These are phyloP conservation scores for Morinoia aosen DNA, from an alignment of 2,888 invertebrate species.

Conservation along the genomic window DNA sequence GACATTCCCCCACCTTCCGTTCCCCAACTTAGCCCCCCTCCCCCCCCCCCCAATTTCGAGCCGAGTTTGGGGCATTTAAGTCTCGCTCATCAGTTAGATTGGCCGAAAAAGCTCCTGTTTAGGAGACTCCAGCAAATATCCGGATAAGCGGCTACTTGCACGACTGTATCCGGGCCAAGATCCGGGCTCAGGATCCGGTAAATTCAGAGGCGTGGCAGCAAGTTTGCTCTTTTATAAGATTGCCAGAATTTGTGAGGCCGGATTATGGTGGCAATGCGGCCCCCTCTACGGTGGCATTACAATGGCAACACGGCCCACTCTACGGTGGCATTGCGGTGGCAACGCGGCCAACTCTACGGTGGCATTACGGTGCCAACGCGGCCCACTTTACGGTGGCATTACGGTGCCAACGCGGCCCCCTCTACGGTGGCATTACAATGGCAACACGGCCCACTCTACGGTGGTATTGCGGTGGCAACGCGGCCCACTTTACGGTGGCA, in stretches of 20 bases:
- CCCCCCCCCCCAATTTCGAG: background rate
- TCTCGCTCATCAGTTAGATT: background rate
- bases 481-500: too few relatives aligned
- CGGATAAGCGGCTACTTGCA: constrained; percentile 6
- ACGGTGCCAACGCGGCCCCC: too few relatives aligned
- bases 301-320: background rate
- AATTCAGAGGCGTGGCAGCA: constrained; percentile 41
- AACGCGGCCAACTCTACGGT: background rate
- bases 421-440: too few relatives aligned
- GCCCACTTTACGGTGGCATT: too few relatives aligned
- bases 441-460: too few relatives aligned
- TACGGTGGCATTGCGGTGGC: background rate
- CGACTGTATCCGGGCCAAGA: constrained; percentile 45
- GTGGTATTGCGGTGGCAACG: too few relatives aligned
- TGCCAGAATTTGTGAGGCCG: background rate
- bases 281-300: background rate
- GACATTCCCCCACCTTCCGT: background rate
- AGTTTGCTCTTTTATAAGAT: background rate
- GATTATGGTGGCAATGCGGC: background rate
- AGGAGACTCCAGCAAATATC: constrained; percentile 30
- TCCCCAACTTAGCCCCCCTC: background rate
- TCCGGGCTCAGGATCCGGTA: constrained; percentile 40
- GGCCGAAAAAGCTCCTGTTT: constrained; percentile 33
- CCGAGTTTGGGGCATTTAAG: constrained; percentile 16
- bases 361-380: background rate